Evolutionary conservation across 2,888 invertebrate genomes (phyloP), one percentile per base, ranked within the genome.

Genomic region (Conistra vaccinii): DNA sequence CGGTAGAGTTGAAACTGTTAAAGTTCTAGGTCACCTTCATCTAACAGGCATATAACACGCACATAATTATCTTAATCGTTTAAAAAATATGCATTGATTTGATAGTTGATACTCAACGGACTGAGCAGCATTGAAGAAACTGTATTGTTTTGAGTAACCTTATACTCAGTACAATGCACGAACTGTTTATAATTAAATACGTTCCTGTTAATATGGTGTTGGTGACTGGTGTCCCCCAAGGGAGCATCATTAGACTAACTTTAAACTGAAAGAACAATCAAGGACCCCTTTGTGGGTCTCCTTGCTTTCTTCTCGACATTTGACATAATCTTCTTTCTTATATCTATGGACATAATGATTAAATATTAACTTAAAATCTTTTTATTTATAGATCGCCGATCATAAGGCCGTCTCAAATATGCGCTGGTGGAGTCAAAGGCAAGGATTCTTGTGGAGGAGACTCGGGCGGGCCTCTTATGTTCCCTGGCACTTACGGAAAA

Each of bases 401-500:
- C 2, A 92, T 97, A 53, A 91, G 93, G 86, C 89, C 94, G 62
- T 93, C 92, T 23, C 97, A 97, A 85, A 76, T 97, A 55, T 97
- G 97, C 84, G 97, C 97, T 1, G 97, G 97, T 3, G 97, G 97
- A 0, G 90, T 93, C 5, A 91, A 90, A 29, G 95, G 95, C 17
- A 96, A 96, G 78, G 98, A 98, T 89, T 97, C 98, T 0, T 98
- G 98, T 85, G 92, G 94, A 0, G 98, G 98, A 0, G 98, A 98
- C 87, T 97, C 97, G n/a, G 98, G 98, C 0, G 98, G 98, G 0
- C 98, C 98, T 0, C 94, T 98, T 10, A 92, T 96, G 90, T 94
- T 92, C 62, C 92, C 95, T 0, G 93, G 94, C 0, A 83, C 83
- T 7, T 82, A 92, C 35, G 90, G 91, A 2, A 85, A 91, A 0